A percentile compares a stretch with the other conserved stretches of the same genome.
Conservation (phyloP, 2,113 vertebrate species). For the Zosterops pallidus region DNA sequence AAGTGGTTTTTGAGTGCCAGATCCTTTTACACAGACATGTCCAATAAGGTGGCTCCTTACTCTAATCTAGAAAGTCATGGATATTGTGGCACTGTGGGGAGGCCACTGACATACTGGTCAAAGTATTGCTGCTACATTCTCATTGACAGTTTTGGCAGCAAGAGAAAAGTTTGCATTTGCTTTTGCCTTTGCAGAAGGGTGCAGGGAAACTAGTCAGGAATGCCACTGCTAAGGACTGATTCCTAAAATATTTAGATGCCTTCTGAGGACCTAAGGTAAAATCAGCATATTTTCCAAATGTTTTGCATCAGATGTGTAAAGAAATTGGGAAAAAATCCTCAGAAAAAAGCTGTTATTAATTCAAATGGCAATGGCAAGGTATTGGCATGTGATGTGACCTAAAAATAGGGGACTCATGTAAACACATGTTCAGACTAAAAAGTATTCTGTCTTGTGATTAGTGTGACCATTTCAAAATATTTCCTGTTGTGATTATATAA, state of each 20-base stretch:
- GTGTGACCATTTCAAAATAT: conserved; percentile 52
- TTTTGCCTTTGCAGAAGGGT: not conserved
- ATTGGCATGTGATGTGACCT: not conserved
- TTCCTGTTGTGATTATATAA: conserved; percentile 54
- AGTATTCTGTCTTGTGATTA: conserved; percentile 52
- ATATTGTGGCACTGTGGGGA: not conserved
- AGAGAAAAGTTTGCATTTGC: not conserved
- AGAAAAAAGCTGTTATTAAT: not conserved
- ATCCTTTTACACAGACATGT: not conserved
- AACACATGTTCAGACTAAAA: conserved; percentile 10
- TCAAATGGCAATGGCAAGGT: not conserved
- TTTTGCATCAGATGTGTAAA: not conserved
- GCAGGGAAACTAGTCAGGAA: not conserved
- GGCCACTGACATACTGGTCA: not conserved
- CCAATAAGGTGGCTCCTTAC: not conserved
- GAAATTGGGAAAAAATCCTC: not conserved
- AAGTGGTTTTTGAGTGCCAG: not conserved
- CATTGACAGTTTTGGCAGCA: not conserved
- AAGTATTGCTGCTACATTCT: not conserved
- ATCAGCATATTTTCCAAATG: not conserved
- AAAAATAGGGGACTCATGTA: conserved; percentile 17
- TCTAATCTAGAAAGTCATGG: not conserved
- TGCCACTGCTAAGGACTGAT: not conserved
- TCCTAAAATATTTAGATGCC: not conserved
- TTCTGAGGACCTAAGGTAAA: not conserved